phyloP scores from a whole-genome alignment of 2,888 invertebrate species.

The Trachelus iudaicus region DNA sequence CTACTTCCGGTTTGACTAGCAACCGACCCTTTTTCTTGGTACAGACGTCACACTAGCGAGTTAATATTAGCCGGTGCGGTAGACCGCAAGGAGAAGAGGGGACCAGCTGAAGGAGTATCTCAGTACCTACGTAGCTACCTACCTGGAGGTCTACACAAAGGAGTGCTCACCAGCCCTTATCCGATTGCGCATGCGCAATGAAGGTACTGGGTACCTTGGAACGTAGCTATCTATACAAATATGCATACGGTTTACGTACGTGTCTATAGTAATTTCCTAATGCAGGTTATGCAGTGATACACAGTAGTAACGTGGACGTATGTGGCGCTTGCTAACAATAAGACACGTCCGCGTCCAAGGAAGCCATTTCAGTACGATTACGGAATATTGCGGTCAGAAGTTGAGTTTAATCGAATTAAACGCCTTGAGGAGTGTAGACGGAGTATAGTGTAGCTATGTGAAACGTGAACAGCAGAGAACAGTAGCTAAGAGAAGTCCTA shows the following conservation, averaged over 20 bases:
- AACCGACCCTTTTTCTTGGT: not conserved
- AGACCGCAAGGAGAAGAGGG: not conserved
- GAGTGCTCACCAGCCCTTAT: not conserved
- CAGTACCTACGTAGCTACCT: not conserved
- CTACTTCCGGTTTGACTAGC: not conserved
- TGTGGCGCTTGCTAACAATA: not conserved
- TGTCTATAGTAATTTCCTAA: too few relatives aligned
- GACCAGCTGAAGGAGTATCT: not conserved
- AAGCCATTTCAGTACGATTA: constrained; percentile 1
- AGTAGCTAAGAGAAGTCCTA: not conserved
- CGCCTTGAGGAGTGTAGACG: not conserved
- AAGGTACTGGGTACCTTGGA: too few relatives aligned
- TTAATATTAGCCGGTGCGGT: not conserved
- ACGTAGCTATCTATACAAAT: too few relatives aligned
- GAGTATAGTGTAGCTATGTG: not conserved
- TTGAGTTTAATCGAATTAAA: not conserved
- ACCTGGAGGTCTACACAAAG: not conserved
- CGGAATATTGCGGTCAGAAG: not conserved
- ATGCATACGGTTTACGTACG: too few relatives aligned
- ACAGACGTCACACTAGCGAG: not conserved
- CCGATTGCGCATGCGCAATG: not conserved
- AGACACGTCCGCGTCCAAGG: not conserved
- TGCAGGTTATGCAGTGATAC: not conserved
- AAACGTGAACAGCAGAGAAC: not conserved
- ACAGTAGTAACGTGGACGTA: not conserved